Base-by-base conservation (phyloP, 2,888 invertebrate genomes). In the Drosophila mimetica region DNA sequence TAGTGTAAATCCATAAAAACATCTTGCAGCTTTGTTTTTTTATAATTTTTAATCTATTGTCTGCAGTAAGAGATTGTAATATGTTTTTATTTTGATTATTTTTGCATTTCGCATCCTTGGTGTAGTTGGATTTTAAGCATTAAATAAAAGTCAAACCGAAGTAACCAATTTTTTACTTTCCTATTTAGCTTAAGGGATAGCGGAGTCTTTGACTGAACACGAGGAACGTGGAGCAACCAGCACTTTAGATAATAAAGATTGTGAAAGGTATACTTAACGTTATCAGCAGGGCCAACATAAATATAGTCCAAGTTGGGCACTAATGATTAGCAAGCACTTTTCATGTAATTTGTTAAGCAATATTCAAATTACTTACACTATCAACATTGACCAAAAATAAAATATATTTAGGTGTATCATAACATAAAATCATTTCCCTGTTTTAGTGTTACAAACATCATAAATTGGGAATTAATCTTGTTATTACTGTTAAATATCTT, bases 141-240 rank as follows among this genome's bases (percentile, higher is more conserved):
- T 61, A 25, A 65, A 71, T 69, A 70, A 67, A 83, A 74, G 34
- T 48, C 52, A 14, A 75, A 76, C 51, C 70, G 63, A 78, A 69
- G 8, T 32, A 63, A 28, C 32, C 47, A 18, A 44, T 34, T 20
- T 67, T 71, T 44, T 2, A 28, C 47, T 55, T 54, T 39, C 7
- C 16, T 37, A 6, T 46, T 4, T 57, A 82, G 84, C 42, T 48
- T 84, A 22, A 81, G 64, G 51, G 79, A 81, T 57, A 82, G 81
- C 46, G 79, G 77, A 16, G 20, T 82, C 36, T 82, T 82, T 34
- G 46, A 70, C 54, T 82, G 52, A 53, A 6, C 4, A n/a, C 20
- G 4, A 36, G n/a, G 34, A 48, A n/a, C 16, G 8, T 1, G 13
- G 44, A 32, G 16, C 36, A 25, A 44, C n/a, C 18, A 44, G 14